These are phyloP conservation scores for Petrocephalus zakoni DNA, from an alignment of 2,113 vertebrate genomes.

Conservation along the genomic window DNA sequence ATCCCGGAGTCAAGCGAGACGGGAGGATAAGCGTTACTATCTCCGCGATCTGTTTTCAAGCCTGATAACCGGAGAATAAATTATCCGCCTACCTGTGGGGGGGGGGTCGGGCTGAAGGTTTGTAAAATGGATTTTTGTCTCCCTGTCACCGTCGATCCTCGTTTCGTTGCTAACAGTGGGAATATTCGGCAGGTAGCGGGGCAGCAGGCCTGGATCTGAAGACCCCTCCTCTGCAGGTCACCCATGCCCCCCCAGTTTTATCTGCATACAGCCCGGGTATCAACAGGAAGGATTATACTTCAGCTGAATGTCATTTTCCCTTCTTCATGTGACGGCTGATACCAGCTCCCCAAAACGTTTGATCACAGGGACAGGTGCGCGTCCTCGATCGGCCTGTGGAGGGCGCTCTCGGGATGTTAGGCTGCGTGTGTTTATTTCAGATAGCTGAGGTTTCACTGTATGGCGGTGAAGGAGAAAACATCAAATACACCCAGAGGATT, in stretches of 20 bases:
- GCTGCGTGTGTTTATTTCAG: background rate
- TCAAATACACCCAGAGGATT: background rate
- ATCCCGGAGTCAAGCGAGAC: background rate
- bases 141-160: background rate
- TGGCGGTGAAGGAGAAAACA: background rate
- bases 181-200: background rate
- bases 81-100: background rate
- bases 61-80: background rate
- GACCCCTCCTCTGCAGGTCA: background rate
- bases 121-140: background rate
- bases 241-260: background rate
- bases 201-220: background rate
- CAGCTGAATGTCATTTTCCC: background rate
- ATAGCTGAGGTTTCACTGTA: background rate
- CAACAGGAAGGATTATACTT: background rate
- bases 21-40: background rate
- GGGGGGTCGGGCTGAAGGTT: background rate
- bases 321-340: background rate
- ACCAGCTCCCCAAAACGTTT: background rate
- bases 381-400: background rate
- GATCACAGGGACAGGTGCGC: background rate
- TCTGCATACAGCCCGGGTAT: background rate
- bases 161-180: background rate
- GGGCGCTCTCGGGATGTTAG: background rate
- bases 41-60: background rate